Base-by-base conservation (phyloP, 2,888 invertebrate genomes). In the Piscicola geometra region DNA sequence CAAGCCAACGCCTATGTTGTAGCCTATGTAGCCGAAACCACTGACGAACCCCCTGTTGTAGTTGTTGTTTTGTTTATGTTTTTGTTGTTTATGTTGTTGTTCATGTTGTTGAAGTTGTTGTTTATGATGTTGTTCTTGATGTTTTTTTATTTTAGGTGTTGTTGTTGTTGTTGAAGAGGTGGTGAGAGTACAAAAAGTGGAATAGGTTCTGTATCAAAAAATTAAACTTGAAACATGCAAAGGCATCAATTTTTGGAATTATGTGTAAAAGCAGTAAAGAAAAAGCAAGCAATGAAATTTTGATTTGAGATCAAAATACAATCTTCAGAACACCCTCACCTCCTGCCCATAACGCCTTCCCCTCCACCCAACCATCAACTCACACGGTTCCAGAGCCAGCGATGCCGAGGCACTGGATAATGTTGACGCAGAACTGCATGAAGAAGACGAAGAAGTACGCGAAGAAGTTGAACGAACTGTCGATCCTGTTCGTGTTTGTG, bases 381-480 rank as follows among this genome's bases (percentile, higher is more conserved):
- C 87, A 94, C 94, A 93, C 93, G 80, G 93, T 93, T 79, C 95
- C 95, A 78, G 91, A 90, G 75, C 89, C 89, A 50, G 89, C 89
- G 83, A 97, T 90, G 77, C 97, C 97, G 82, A 98, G 89, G 30
- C 93, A 90, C 87, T 95, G 93, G 72, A 96, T 89, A 76, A 93
- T 86, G 41, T 93, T 92, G 76, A 95, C 90, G 77, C 96, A 88
- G 83, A 85, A 84, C 82, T 86, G 86, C 79, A 84, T 83, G 81
- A 84, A 91, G 88, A 97, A 97, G 82, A 99, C 92, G 86, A 99
- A 95, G 90, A 99, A 99, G 88, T 95, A 99, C 75, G 97, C 93
- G 93, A 99, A 98, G 86, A 99, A 99, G 87, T 97, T 98, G 89
- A 99, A 95, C 2, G 98, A 98, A 81, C 96, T 97, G 88, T 99